A percentile compares a stretch with the other conserved stretches of the same genome.
Conservation (phyloP, 30 jellyfish, hydroid and myxozoan genomes). For the Hydra vulgaris region DNA sequence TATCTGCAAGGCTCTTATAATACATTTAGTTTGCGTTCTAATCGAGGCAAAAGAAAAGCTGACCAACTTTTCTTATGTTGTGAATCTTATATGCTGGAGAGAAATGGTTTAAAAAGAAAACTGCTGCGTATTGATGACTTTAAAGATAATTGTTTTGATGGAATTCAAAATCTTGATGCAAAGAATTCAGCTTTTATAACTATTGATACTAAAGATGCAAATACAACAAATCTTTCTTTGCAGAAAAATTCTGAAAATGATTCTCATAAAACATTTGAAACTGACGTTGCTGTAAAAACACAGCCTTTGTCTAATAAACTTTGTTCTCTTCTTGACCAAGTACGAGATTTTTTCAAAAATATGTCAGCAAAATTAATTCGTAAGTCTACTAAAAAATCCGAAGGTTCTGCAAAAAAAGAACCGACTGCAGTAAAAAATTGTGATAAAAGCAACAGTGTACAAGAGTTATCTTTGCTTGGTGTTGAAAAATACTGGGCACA, state of each 20-base stretch:
- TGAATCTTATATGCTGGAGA: not conserved
- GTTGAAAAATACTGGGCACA: conserved; percentile 61
- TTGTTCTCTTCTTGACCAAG: not conserved
- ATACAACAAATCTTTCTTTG: not conserved
- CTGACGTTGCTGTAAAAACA: not conserved
- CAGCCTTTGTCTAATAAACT: not conserved
- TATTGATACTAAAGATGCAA: not conserved
- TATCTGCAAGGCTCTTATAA: not conserved
- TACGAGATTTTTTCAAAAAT: not conserved
- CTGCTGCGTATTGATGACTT: not conserved
- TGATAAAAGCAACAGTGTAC: not conserved
- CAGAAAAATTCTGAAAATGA: not conserved
- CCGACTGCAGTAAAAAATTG: not conserved
- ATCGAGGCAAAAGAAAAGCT: not conserved
- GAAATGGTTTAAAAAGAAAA: not conserved
- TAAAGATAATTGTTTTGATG: not conserved
- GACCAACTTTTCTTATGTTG: not conserved
- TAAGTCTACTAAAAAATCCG: not conserved
- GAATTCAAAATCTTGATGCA: not conserved
- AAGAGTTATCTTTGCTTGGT: not conserved
- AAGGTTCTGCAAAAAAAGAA: not conserved
- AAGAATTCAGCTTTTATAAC: not conserved
- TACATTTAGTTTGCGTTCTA: not conserved
- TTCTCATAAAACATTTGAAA: not conserved
- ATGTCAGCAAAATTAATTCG: not conserved